phyloP scores from a whole-genome alignment of 2,797 vertebrate genomes.

The Cynodonichthys magdalenae region DNA sequence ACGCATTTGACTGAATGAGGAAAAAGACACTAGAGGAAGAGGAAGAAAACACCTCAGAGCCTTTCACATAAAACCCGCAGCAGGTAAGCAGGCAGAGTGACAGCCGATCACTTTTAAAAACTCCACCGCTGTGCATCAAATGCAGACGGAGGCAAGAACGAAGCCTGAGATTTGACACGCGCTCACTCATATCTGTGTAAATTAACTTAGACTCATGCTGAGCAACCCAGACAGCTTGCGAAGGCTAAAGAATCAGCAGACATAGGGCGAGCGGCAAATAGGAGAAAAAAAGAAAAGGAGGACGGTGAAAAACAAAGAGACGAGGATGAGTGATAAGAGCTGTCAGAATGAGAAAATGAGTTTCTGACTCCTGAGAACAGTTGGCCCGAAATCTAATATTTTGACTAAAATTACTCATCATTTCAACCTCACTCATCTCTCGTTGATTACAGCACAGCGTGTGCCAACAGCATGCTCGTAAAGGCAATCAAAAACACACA shows the following conservation, averaged over 20 bases:
- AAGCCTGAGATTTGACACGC: conserved; percentile 36
- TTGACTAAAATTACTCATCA: conserved; percentile 51
- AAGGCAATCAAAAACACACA: conserved; percentile 48
- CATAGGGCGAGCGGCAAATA: background rate
- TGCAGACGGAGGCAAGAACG: conserved; percentile 18
- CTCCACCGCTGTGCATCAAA: conserved; percentile 56
- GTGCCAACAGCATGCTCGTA: conserved; percentile 43
- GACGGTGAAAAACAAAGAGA: background rate
- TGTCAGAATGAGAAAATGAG: conserved; percentile 8
- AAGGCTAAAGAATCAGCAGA: conserved; percentile 9
- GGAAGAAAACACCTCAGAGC: conserved; percentile 31
- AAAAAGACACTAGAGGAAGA: conserved; percentile 18
- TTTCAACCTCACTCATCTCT: conserved; percentile 55
- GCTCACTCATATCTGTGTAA: conserved; percentile 44
- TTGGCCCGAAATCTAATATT: conserved; percentile 53
- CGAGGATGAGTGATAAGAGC: background rate
- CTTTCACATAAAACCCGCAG: conserved; percentile 57
- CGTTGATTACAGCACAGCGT: conserved; percentile 56
- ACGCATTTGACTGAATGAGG: conserved; percentile 6
- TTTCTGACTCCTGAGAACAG: conserved; percentile 34
- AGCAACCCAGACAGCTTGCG: conserved; percentile 22
- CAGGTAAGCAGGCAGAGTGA: conserved; percentile 49
- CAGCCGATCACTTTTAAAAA: conserved; percentile 54
- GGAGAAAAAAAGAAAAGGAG: background rate
- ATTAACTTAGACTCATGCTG: conserved; percentile 45